Evolutionary conservation across 23 tunicate species (phyloP).

Genomic region (Ciona savignyi): DNA sequence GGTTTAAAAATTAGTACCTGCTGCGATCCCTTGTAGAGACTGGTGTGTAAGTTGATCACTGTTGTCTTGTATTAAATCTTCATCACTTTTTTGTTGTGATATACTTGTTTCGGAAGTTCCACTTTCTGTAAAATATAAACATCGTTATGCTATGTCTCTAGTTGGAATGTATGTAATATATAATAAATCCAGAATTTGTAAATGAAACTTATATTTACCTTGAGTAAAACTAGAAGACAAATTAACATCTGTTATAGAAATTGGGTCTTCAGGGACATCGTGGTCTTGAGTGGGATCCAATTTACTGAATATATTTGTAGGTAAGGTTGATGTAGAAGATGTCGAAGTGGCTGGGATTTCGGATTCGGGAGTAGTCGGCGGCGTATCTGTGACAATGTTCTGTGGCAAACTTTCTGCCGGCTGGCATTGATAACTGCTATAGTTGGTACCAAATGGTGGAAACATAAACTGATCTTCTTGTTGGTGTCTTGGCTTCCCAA

Average conservation of each 20-base stretch:
- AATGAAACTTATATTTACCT: too few relatives aligned
- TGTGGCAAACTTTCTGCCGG: neutral
- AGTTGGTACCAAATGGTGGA: neutral
- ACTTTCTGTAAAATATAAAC: too few relatives aligned
- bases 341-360: neutral
- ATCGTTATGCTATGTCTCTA: too few relatives aligned
- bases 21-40: too few relatives aligned
- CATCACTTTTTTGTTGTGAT: too few relatives aligned
- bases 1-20: too few relatives aligned
- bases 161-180: too few relatives aligned
- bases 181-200: too few relatives aligned
- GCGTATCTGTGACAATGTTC: conserved; percentile 1
- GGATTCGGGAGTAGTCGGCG: conserved; percentile 18
- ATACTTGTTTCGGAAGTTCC: too few relatives aligned
- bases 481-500: neutral
- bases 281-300: neutral
- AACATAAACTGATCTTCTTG: neutral
- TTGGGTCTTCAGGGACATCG: neutral
- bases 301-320: neutral
- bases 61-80: too few relatives aligned
- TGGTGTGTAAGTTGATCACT: too few relatives aligned
- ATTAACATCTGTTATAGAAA: neutral
- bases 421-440: neutral
- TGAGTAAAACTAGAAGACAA: too few relatives aligned
- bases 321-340: neutral